These are phyloP conservation scores for Acanthosoma haemorrhoidale DNA, from an alignment of 2,888 invertebrate genomes.

Conservation along the genomic window DNA sequence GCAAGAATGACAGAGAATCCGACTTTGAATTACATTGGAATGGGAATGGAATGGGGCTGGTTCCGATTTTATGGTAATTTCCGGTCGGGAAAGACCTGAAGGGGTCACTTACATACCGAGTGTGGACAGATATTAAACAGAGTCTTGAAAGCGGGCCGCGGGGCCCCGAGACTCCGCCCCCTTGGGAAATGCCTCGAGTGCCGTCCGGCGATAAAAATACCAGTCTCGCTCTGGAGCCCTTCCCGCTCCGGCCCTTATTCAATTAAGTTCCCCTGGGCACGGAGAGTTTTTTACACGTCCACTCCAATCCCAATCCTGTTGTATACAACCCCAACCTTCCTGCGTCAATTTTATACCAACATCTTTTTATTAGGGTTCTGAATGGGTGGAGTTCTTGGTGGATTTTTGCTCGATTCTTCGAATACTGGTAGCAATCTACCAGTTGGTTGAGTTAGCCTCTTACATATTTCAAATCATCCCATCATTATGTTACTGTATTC, in stretches of 20 bases:
- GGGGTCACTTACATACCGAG: neutral
- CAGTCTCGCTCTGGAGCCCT: neutral
- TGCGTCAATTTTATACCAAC: neutral
- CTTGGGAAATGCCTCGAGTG: conserved; percentile 11
- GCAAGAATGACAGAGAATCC: too few species aligned
- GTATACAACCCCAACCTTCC: neutral
- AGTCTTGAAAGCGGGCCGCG: neutral
- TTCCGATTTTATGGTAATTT: neutral
- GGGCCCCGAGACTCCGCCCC: neutral
- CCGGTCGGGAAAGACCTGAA: neutral
- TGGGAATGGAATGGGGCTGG: neutral
- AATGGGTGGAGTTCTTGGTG: too few species aligned
- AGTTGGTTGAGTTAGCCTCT: too few species aligned
- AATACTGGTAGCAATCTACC: too few species aligned
- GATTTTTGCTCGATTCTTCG: too few species aligned
- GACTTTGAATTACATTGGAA: too few species aligned
- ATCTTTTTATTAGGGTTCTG: neutral
- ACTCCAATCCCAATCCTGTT: neutral
- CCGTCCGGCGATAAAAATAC: neutral
- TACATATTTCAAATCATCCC: too few species aligned
- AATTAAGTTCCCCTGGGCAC: neutral
- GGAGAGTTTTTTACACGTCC: conserved; percentile 2
- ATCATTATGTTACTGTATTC: too few species aligned
- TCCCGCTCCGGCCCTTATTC: neutral
- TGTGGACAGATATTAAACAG: conserved; percentile 10